phyloP scores from a whole-genome alignment of 2,888 invertebrate genomes.

The Erebia ligea region DNA sequence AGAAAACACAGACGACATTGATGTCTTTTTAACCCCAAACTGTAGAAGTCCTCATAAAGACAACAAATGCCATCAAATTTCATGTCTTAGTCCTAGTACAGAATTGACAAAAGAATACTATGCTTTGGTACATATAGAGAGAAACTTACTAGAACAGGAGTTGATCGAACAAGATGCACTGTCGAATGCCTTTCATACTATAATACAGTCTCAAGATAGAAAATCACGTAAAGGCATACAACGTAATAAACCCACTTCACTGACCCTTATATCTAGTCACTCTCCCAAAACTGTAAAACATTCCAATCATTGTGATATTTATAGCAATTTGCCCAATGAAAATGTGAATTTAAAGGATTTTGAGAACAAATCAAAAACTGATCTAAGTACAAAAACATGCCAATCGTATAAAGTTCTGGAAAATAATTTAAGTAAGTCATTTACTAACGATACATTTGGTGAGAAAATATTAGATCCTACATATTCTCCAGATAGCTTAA shows the following conservation, averaged over 20 bases:
- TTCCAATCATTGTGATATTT: conserved; percentile 72
- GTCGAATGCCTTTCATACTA: conserved; percentile 76
- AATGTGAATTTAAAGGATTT: conserved; percentile 23
- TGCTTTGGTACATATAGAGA: conserved; percentile 67
- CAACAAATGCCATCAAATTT: conserved; percentile 54
- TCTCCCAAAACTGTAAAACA: conserved; percentile 67
- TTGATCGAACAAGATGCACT: conserved; percentile 80
- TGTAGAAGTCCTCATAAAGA: conserved; percentile 67
- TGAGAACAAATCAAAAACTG: conserved; percentile 23
- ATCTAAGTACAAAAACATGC: conserved; percentile 24
- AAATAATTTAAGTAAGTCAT: conserved; percentile 41
- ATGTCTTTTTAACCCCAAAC: conserved; percentile 76
- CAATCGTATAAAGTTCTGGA: conserved; percentile 42
- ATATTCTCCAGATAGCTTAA: conserved; percentile 72
- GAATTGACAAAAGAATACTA: conserved; percentile 73
- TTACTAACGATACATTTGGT: conserved; percentile 41
- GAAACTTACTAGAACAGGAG: conserved; percentile 74
- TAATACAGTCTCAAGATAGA: conserved; percentile 64
- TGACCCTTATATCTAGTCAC: conserved; percentile 72
- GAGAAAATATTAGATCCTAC: conserved; percentile 55
- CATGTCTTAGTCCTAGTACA: conserved; percentile 68
- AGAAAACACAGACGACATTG: conserved; percentile 64
- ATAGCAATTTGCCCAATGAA: conserved; percentile 42
- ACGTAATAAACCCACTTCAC: conserved; percentile 64
- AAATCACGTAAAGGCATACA: conserved; percentile 52